A percentile compares a stretch with the other conserved stretches of the same genome.
phyloP scores from a whole-genome alignment of 2,113 vertebrate species.

The Gasterosteus aculeatus region DNA sequence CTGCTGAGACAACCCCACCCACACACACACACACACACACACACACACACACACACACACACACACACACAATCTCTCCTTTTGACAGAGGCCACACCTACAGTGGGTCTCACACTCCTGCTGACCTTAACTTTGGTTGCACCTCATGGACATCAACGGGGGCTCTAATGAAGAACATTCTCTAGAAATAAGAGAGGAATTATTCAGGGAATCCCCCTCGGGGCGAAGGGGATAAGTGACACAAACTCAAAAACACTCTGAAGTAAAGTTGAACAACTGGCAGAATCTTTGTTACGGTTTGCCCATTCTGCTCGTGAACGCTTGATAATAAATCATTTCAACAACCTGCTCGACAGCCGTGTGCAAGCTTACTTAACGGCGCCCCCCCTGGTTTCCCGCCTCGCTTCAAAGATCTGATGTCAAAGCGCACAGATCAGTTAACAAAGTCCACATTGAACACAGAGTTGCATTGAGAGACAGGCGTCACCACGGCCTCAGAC shows the following conservation, averaged over 20 bases:
- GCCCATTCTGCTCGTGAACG: background rate
- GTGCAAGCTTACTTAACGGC: background rate
- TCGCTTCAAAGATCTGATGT: background rate
- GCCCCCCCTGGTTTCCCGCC: background rate
- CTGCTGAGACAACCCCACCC: constrained; percentile 47
- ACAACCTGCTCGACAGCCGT: background rate
- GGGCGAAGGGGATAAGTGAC: background rate
- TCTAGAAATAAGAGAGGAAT: background rate
- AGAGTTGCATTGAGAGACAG: background rate
- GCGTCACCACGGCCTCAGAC: background rate
- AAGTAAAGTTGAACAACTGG: background rate
- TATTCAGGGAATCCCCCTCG: background rate
- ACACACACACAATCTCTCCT: constrained; percentile 9
- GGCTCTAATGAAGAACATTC: background rate
- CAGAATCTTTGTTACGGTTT: background rate
- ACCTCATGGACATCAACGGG: background rate
- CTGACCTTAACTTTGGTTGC: background rate
- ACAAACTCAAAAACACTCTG: background rate
- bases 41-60: constrained; percentile 6
- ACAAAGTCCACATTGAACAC: background rate
- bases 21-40: background rate
- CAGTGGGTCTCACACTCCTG: background rate
- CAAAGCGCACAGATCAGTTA: background rate
- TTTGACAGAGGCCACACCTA: constrained; percentile 37
- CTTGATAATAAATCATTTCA: background rate